Percentiles rank a stretch among this genome's conserved stretches.
Evolutionary conservation across 2,797 vertebrate species (phyloP).

Genomic region (Halcyon leucocephala): DNA sequence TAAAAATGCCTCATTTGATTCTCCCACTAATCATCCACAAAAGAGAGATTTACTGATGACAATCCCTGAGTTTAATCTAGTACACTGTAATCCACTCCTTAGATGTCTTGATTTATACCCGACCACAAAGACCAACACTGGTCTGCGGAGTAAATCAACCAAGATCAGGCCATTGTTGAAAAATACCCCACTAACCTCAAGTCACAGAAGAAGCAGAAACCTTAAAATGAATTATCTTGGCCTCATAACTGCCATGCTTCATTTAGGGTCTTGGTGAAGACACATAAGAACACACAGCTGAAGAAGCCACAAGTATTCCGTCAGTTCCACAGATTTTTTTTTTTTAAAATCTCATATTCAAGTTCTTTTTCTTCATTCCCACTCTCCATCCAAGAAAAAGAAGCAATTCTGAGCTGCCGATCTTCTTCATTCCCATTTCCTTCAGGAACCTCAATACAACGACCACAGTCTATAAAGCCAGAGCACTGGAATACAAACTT

Average conservation of each 20-base stretch:
- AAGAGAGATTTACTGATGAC: background rate
- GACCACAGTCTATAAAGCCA: background rate
- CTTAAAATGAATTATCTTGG: background rate
- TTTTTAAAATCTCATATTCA: background rate
- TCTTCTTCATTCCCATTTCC: background rate
- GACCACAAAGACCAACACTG: background rate
- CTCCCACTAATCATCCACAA: background rate
- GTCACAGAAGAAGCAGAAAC: background rate
- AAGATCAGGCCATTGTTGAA: background rate
- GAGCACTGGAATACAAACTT: background rate
- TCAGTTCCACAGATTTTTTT: background rate
- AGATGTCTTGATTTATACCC: background rate
- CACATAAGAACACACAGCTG: background rate
- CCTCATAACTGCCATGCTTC: background rate
- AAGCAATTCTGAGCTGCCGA: background rate
- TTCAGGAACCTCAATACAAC: background rate
- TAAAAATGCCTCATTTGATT: background rate
- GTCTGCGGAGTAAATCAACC: background rate
- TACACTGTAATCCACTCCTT: background rate
- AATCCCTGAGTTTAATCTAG: background rate
- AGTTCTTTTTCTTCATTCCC: background rate
- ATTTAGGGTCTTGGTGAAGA: background rate
- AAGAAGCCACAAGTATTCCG: background rate
- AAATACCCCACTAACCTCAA: background rate
- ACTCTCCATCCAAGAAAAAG: background rate